Base-by-base conservation (phyloP, 2,888 invertebrate species). In the Drosophila acutilabella region DNA sequence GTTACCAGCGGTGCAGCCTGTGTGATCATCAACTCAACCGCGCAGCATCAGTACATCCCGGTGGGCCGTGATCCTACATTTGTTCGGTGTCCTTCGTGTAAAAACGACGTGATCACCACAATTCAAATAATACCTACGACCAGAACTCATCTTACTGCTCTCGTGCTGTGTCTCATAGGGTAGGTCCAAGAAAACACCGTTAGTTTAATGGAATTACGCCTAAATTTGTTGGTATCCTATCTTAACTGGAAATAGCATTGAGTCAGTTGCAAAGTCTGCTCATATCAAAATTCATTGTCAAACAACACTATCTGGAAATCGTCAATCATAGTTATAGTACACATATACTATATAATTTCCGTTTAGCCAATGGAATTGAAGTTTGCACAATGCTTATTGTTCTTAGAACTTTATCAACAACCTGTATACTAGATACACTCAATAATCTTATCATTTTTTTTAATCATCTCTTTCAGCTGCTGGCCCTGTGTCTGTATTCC, bases 401-500 rank as follows among this genome's bases (percentile, higher is more conserved):
- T 13, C n/a, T 14, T 2, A n/a, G 18, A n/a, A 6, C n/a, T 23
- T 53, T 13, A 53, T 30, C 11, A 40, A 7, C 11, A 40, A 7
- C 38, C 14, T 33, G 33, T 18, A 38, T 18, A 11, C 13, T 10
- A 14, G 4, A n/a, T 13, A 20, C 11, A n/a, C 26, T 14, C 13
- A 23, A 26, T 50, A 16, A 52, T 56, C 74, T 57, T 42, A 67
- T 73, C 57, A 53, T 7, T 14, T 14, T 14, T 14, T n/a, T 6
- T 38, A 23, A 36, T 38, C 13, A n/a, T 16, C 41, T 6, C 3
- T 23, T n/a, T 11, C 0, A 76, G 75, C 11, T 74, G 70, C 47
- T 78, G 79, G 70, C 58, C 58, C 8, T 78, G 79, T 18, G 53
- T 44, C 26, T 76, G 79, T 14, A 16, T 76, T 3, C 75, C 75